Evolutionary conservation across 2,113 vertebrate species (phyloP).

Genomic region (Pseudopodoces humilis): DNA sequence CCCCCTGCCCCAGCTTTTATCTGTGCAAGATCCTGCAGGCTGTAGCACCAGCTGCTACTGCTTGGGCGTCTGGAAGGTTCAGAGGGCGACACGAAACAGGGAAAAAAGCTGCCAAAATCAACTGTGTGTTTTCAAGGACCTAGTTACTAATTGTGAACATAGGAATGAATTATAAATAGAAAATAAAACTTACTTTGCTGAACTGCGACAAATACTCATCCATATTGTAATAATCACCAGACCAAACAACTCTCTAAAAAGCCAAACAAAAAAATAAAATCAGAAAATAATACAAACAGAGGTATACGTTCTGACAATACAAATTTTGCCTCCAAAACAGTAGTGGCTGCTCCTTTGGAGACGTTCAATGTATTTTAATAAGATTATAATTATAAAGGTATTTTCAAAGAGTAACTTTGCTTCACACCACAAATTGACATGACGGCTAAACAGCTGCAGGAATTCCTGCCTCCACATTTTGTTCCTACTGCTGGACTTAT

Average conservation of each 20-base stretch:
- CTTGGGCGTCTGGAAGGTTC: neutral
- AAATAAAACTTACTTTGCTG: slow-evolving; percentile 82
- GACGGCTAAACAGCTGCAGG: neutral
- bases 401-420: neutral
- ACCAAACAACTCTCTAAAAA: slow-evolving; percentile 86
- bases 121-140: neutral
- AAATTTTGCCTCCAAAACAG: neutral
- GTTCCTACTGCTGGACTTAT: neutral
- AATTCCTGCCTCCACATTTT: neutral
- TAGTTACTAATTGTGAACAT: neutral
- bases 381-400: neutral
- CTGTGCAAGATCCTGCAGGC: neutral
- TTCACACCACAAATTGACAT: neutral
- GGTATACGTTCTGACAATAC: neutral
- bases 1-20: neutral
- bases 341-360: neutral
- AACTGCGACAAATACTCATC: slow-evolving; percentile 86
- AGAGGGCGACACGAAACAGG: neutral
- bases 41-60: neutral
- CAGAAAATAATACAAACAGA: neutral
- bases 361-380: neutral
- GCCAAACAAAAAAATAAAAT: neutral
- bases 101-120: neutral
- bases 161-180: neutral
- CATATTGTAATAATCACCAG: slow-evolving; percentile 84